phyloP scores from a whole-genome alignment of 2,888 invertebrate species.

The Melieria picta region DNA sequence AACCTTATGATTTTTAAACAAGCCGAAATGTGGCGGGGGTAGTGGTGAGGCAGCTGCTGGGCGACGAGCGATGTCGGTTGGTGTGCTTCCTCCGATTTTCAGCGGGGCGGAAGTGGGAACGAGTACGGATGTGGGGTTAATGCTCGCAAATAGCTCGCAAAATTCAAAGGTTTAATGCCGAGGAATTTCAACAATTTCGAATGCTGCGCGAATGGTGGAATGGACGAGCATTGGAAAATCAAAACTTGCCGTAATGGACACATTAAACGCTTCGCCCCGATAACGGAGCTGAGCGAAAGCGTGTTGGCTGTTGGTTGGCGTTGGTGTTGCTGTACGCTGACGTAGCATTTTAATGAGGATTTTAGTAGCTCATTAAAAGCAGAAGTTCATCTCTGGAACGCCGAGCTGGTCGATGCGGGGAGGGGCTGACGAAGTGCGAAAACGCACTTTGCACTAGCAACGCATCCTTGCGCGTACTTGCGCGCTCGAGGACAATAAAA shows the following conservation, averaged over 20 bases:
- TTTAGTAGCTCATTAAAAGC: constrained; percentile 60
- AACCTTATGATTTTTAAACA: constrained; percentile 45
- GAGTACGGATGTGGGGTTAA: not conserved
- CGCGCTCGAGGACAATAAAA: not conserved
- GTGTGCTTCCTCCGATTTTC: not conserved
- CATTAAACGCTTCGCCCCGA: constrained; percentile 9
- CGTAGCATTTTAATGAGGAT: constrained; percentile 24
- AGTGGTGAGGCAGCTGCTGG: too few species aligned
- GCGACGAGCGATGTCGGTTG: too few species aligned
- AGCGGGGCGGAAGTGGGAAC: not conserved
- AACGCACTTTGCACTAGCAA: not conserved
- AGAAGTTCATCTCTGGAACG: constrained; percentile 55
- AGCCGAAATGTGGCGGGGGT: too few species aligned
- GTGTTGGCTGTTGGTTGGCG: too few species aligned
- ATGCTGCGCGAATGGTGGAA: constrained; percentile 5
- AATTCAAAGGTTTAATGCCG: constrained; percentile 11
- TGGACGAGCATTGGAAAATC: constrained; percentile 28
- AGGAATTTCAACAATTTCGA: constrained; percentile 32
- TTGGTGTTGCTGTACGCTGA: not conserved
- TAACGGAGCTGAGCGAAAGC: too few species aligned
- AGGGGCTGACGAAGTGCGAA: not conserved
- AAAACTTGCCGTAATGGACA: constrained; percentile 29
- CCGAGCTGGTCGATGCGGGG: not conserved
- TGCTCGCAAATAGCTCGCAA: constrained; percentile 1
- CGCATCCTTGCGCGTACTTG: not conserved